Base-by-base conservation (phyloP, 2,113 vertebrate species). In the Camelus dromedarius region DNA sequence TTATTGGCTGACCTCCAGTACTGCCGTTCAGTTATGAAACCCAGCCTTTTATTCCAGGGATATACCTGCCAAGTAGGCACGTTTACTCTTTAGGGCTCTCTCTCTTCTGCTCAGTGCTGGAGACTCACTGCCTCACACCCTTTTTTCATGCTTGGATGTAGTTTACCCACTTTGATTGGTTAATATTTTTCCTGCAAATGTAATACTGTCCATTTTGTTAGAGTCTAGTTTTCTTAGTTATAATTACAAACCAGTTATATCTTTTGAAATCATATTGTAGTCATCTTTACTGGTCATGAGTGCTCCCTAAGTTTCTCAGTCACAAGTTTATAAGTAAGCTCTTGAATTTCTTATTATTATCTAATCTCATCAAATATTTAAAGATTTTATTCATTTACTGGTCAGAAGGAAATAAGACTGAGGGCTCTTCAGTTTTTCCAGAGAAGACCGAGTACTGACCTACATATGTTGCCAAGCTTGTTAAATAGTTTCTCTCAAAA, bases 401-500 rank as follows among this genome's bases (percentile, higher is more conserved):
- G 56, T 72, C 26, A 42, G 28, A 90, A 76, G 24, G 9, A 81
- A 88, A 56, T 14, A 58, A 50, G 6, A 90, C 42, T 82, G 8
- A 92, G 22, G 35, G 79, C n/a, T 90, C 7, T 66, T 77, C 18
- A 38, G 0, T 70, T 81, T 94, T 32, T 86, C 38, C 50, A 50
- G 32, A 24, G 22, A 89, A 79, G 70, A 64, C n/a, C 69, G 66
- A 89, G 12, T 62, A 56, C 26, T 62, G 5, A 82, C n/a, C 50
- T 90, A 58, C 1, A 20, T 67, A 42, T 52, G 22, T 58, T 73
- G 54, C 26, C 18, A 79, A 83, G 2, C 3, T 82, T 54, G 18
- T 77, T 72, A 85, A 92, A 54, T 6, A 75, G 16, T 89, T 89
- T 86, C 62, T 80, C 32, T 48, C 77, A 72, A 89, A 64, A 85